Evolutionary conservation across 1,140 invertebrate genomes (phyloP).

Genomic region (Lordiphosa clarofinis): DNA sequence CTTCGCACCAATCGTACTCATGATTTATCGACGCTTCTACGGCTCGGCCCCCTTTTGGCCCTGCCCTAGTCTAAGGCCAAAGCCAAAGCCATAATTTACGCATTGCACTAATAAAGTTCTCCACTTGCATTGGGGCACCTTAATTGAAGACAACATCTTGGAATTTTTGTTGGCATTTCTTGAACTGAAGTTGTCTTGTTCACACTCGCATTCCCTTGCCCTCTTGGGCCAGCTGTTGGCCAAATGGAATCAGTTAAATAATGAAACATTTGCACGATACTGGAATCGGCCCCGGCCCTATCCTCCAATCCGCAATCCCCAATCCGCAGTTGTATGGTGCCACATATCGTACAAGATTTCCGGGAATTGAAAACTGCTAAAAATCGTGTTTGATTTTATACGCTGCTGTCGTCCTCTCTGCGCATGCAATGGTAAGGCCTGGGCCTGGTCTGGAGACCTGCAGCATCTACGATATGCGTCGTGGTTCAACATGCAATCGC

Average conservation of each 20-base stretch:
- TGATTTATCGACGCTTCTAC: conserved; percentile 53
- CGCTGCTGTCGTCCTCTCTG: conserved; percentile 33
- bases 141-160: conserved; percentile 79
- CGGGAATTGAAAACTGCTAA: conserved; percentile 78
- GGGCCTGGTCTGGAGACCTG: conserved; percentile 19
- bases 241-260: conserved; percentile 72
- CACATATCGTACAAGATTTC: conserved; percentile 77
- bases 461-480: conserved; percentile 75
- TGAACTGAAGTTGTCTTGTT: conserved; percentile 47
- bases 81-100: conserved; percentile 63
- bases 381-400: conserved; percentile 78
- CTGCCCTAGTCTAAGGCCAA: conserved; percentile 15
- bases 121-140: conserved; percentile 39
- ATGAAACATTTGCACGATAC: conserved; percentile 74
- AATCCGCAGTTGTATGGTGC: conserved; percentile 59
- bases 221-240: conserved; percentile 35
- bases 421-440: conserved; percentile 50
- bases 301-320: conserved; percentile 37
- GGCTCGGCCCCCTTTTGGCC: conserved; percentile 51
- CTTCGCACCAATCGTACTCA: conserved; percentile 7
- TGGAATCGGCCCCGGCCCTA: conserved; percentile 7
- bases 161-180: conserved; percentile 75
- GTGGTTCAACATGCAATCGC: conserved; percentile 76
- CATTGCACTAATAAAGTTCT: conserved; percentile 77
- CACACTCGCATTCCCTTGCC: conserved; percentile 29